These are phyloP conservation scores for Catostylus mosaicus DNA, from an alignment of 30 jellyfish, hydroid and myxozoan species.

Conservation along the genomic window DNA sequence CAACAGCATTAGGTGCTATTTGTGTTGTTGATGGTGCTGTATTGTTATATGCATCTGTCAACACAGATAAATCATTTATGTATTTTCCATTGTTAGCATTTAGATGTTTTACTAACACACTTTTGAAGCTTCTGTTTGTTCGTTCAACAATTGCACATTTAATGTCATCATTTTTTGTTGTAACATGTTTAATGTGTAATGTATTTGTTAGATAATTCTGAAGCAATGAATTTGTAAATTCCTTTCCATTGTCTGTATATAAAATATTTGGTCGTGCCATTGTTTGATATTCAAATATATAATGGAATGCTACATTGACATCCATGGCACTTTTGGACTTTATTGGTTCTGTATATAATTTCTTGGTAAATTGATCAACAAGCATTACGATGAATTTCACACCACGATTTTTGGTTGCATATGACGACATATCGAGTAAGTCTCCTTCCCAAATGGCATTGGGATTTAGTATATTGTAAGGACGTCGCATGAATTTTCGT, in stretches of 20 bases:
- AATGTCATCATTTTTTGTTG: not conserved
- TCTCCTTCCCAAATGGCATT: not conserved
- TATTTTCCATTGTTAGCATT: not conserved
- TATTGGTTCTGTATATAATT: not conserved
- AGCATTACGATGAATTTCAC: not conserved
- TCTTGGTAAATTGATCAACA: not conserved
- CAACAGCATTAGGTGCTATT: too few species aligned
- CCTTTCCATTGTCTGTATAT: not conserved
- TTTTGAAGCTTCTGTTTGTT: not conserved
- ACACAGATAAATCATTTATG: not conserved
- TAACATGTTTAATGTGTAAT: not conserved
- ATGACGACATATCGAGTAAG: not conserved
- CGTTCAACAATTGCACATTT: not conserved
- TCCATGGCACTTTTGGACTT: not conserved
- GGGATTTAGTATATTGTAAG: not conserved
- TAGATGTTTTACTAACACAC: not conserved
- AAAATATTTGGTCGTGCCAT: not conserved
- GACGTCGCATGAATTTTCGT: not conserved
- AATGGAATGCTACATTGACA: not conserved
- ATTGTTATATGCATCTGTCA: too few species aligned
- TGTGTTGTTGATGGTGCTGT: too few species aligned
- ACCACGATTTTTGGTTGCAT: not conserved
- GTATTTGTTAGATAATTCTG: not conserved
- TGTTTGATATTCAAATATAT: not conserved
- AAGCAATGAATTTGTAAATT: not conserved